Evolutionary conservation across 2,888 invertebrate species (phyloP), one percentile per base, ranked within the genome.

Genomic region (Acleris sparsana): DNA sequence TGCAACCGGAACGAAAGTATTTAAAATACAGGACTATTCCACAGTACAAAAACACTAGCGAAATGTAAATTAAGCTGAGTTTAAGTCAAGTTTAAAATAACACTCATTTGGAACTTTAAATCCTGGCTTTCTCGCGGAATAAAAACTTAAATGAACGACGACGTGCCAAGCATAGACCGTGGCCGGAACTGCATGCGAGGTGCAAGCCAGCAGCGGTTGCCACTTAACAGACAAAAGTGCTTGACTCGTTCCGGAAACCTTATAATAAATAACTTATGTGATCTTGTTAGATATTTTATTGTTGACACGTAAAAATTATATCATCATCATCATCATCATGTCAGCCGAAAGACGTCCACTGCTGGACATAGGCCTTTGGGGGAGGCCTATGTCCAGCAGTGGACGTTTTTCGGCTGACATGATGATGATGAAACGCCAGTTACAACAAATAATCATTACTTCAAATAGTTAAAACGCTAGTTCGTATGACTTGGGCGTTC

Each of bases 91-190:
- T 69, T 67, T 69, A 60, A 70, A 70, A 70, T 70, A 62, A 70
- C 62, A 63, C 64, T 65, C 70, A 70, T 70, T 70, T 63, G 57
- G 53, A 68, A 70, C 61, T 70, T 68, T 44, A 68, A 70, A 55
- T 62, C 60, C 44, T 59, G 57, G 67, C 67, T 57, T 69, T 64
- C 65, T 60, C 58, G 59, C 51, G 57, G 70, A 70, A 70, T 70
- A 70, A 70, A 70, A 70, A 70, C 70, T 70, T 70, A 70, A 70
- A 70, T 70, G 69, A 70, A 59, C 62, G 53, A 68, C 68, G 64
- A 70, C 70, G 70, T 70, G 70, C 70, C 52, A 43, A 46, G 70
- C 67, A 65, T 70, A 67, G 69, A 57, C 59, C 49, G 63, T 51
- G 63, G 48, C 48, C 61, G 57, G 56, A 49, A 55, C 33, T 49